A percentile compares a stretch with the other conserved stretches of the same genome.
These are phyloP conservation scores for Chitala chitala DNA, from an alignment of 2,113 vertebrate species.

Conservation along the genomic window DNA sequence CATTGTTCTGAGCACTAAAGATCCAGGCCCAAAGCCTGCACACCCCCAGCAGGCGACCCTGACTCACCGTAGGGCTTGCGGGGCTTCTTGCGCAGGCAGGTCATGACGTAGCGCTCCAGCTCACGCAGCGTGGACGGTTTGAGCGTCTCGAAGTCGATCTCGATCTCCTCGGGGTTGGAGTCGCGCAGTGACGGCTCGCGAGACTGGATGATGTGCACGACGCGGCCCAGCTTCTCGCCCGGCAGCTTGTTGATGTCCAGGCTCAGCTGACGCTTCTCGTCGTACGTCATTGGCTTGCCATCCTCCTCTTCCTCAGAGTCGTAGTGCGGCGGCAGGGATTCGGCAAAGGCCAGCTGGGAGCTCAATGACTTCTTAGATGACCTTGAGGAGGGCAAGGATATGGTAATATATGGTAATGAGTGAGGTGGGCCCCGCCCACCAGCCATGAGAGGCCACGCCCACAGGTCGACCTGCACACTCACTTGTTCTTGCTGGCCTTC, in stretches of 20 bases:
- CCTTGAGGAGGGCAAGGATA: conserved; percentile 43
- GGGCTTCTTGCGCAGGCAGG: conserved; percentile 86
- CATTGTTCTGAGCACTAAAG: too few species aligned
- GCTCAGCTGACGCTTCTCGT: conserved; percentile 87
- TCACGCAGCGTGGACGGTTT: conserved; percentile 86
- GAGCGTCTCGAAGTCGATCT: conserved; percentile 90
- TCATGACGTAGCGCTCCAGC: conserved; percentile 85
- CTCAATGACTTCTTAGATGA: conserved; percentile 58
- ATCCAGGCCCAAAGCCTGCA: not conserved
- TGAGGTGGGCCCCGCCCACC: too few species aligned
- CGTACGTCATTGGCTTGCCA: conserved; percentile 83
- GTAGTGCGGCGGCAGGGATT: conserved; percentile 57
- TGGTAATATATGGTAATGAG: too few species aligned
- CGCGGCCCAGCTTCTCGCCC: conserved; percentile 84
- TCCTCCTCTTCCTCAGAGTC: conserved; percentile 90
- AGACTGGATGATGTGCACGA: conserved; percentile 91
- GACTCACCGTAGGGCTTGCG: conserved; percentile 77
- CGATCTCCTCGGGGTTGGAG: conserved; percentile 90
- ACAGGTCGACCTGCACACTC: too few species aligned
- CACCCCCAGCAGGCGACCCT: not conserved
- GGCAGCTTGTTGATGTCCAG: conserved; percentile 91
- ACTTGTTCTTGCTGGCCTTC: conserved; percentile 68
- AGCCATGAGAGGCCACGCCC: too few species aligned
- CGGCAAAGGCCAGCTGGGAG: conserved; percentile 20
- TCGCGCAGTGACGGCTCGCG: conserved; percentile 83